phyloP scores from a whole-genome alignment of 2,888 invertebrate genomes.

The Lamellibrachia satsuma region DNA sequence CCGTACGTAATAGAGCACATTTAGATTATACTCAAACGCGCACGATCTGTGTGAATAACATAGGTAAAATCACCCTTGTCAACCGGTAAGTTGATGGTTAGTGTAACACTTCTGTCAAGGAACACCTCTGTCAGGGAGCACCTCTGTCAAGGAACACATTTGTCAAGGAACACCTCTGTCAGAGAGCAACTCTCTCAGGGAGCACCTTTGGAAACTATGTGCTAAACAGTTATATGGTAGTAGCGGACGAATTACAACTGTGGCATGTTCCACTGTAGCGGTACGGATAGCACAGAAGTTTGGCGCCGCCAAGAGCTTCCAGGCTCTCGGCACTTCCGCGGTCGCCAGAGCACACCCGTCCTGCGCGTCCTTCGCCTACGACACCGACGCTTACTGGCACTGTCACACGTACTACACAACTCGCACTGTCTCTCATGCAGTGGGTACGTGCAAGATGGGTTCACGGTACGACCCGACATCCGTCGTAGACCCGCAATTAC shows the following conservation, averaged over 20 bases:
- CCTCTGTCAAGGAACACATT: no score
- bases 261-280: neutral
- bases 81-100: no score
- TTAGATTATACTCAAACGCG: no score
- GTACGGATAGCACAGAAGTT: neutral
- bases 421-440: slow-evolving; percentile 73
- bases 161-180: no score
- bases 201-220: no score
- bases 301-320: neutral
- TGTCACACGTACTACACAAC: slow-evolving; percentile 42
- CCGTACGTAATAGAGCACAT: neutral
- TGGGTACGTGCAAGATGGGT: slow-evolving; percentile 80
- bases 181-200: no score
- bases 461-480: slow-evolving; percentile 61
- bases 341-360: neutral
- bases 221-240: no score
- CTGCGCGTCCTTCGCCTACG: neutral
- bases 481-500: slow-evolving; percentile 74
- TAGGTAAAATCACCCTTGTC: no score
- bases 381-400: slow-evolving; percentile 29
- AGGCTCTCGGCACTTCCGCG: neutral
- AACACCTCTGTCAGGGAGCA: no score
- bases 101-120: no score
- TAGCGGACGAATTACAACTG: neutral
- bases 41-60: no score